Evolutionary conservation across 2,888 invertebrate species (phyloP), one percentile per base, ranked within the genome.

Genomic region (Sarcophaga carnaria): DNA sequence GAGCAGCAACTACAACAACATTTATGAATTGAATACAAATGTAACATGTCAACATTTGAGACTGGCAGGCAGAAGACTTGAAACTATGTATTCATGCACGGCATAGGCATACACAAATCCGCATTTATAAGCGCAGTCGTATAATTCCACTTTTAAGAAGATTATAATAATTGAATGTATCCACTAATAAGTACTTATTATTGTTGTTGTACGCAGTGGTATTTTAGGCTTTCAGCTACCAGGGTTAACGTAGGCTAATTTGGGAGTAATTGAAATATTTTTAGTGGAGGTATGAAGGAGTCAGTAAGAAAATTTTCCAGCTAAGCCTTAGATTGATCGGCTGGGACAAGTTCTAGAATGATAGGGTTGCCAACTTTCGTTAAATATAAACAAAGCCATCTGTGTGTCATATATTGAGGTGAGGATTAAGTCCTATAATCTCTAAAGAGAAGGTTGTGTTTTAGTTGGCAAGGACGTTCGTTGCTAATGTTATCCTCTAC

Each of bases 151-250:
- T 77, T 77, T 80, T 77, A 71, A 77, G 80, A 80, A 80, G 80
- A 80, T 83, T 80, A 80, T 80, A 70, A 81, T 83, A 86, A 86
- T 86, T 86, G 86, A 80, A 83, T n/a, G 69, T 66, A 83, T 49
- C 64, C 69, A 83, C 80, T 83, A 78, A 72, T 77, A 72, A 71
- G 20, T 75, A 77, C 77, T 80, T 74, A 78, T 62, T 63, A 8
- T 37, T 37, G 8, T 64, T 69, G 37, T 54, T 49, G 22, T 62
- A 37, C 67, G 49, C 2, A n/a, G 27, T 71, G 27, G 20, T 60
- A 67, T 77, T 54, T 22, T 70, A 20, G 45, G 54, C 54, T 37
- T 37, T 37, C 37, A 54, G 54, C 14, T 17, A 12, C 5, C 12
- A 54, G 1, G 54, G 54, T 54, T 12, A 14, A 14, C 14, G 54